Evolutionary conservation across 2,888 invertebrate species (phyloP).

Genomic region (Plutella xylostella): DNA sequence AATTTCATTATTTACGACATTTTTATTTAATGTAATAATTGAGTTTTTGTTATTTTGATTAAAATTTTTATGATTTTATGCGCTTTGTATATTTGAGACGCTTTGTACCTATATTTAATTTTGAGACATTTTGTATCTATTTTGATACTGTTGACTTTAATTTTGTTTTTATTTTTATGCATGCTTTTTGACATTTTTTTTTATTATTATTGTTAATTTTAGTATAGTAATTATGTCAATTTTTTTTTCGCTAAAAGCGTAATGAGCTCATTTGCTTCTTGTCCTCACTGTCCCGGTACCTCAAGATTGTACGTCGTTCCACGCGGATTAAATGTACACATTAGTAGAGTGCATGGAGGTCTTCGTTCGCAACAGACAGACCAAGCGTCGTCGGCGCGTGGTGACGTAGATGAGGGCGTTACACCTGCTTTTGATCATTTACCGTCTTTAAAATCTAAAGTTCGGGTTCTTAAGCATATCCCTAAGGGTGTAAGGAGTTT

Average conservation of each 20-base stretch:
- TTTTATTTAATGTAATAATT: background rate
- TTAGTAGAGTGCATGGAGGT: background rate
- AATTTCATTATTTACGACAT: no score
- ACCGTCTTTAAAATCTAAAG: background rate
- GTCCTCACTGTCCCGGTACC: background rate
- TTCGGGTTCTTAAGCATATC: slow-evolving; percentile 8
- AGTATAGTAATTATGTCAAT: background rate
- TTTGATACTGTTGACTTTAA: background rate
- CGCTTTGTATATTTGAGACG: background rate
- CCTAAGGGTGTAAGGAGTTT: slow-evolving; percentile 11
- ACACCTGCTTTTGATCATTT: background rate
- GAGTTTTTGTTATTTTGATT: background rate
- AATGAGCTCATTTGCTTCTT: background rate
- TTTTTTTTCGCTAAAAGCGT: no score
- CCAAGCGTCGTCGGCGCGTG: no score
- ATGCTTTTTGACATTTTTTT: background rate
- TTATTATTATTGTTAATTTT: background rate
- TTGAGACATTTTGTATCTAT: background rate
- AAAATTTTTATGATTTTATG: background rate
- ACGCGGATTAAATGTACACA: no score
- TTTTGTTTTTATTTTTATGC: background rate
- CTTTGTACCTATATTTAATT: background rate
- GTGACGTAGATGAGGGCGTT: background rate
- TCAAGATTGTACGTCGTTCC: no score
- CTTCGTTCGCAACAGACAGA: background rate